phyloP scores from a whole-genome alignment of 2,888 invertebrate genomes.

The Dolomedes plantarius region DNA sequence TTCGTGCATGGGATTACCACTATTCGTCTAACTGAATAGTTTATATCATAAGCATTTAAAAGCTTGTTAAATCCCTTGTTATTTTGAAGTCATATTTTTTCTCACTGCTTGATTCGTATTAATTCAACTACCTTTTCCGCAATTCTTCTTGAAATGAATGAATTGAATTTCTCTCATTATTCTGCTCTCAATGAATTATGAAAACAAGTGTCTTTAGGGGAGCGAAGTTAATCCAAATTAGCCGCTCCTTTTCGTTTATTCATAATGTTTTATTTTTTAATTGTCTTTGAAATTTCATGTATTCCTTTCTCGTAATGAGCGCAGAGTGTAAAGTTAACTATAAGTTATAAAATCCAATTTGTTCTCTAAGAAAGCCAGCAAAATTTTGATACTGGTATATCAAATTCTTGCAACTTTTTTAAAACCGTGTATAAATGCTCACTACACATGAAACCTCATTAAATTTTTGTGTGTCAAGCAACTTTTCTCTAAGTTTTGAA shows the following conservation, averaged over 20 bases:
- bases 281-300: neutral
- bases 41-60: conserved; percentile 12
- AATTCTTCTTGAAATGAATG: neutral
- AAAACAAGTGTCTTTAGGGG: neutral
- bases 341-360: no score
- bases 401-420: no score
- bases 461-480: no score
- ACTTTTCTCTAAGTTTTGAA: no score
- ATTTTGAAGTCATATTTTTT: neutral
- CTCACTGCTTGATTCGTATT: neutral
- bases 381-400: no score
- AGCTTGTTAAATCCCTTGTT: neutral
- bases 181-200: neutral
- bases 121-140: neutral
- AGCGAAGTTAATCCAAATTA: neutral
- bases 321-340: no score
- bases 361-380: no score
- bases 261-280: neutral
- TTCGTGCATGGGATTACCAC: neutral
- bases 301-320: no score
- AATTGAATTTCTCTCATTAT: neutral
- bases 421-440: no score
- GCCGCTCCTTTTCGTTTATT: neutral
- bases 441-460: no score
- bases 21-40: neutral